phyloP scores from a whole-genome alignment of 2,113 vertebrate species.

The Dendrocopos noguchii region DNA sequence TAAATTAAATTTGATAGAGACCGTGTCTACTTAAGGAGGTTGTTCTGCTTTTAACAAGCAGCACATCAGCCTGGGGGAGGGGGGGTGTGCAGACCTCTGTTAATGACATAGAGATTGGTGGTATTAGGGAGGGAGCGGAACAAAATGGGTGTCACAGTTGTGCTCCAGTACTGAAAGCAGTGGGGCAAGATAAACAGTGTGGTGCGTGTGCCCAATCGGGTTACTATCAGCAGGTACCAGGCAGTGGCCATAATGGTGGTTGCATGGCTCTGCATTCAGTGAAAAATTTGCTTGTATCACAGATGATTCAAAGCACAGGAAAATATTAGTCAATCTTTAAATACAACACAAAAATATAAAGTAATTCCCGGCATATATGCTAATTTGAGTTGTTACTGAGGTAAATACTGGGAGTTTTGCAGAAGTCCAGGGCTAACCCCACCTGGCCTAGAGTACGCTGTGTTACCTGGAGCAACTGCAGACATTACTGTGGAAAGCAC shows the following conservation, averaged over 20 bases:
- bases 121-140: not conserved
- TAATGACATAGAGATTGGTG: not conserved
- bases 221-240: not conserved
- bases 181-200: not conserved
- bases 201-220: not conserved
- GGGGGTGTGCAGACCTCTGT: not conserved
- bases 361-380: not conserved
- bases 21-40: not conserved
- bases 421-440: not conserved
- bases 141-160: not conserved
- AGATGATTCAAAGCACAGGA: not conserved
- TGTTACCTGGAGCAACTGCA: fast-evolving
- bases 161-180: not conserved
- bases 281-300: not conserved
- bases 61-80: not conserved
- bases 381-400: not conserved
- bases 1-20: constrained; percentile 18
- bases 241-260: not conserved
- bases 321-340: not conserved
- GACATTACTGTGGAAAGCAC: too few relatives aligned
- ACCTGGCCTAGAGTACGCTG: not conserved
- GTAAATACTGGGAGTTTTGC: not conserved
- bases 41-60: not conserved
- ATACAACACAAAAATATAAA: not conserved
- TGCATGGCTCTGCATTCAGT: not conserved